Conservation (phyloP, 2,888 invertebrate species). For the Sminthurides aquaticus region DNA sequence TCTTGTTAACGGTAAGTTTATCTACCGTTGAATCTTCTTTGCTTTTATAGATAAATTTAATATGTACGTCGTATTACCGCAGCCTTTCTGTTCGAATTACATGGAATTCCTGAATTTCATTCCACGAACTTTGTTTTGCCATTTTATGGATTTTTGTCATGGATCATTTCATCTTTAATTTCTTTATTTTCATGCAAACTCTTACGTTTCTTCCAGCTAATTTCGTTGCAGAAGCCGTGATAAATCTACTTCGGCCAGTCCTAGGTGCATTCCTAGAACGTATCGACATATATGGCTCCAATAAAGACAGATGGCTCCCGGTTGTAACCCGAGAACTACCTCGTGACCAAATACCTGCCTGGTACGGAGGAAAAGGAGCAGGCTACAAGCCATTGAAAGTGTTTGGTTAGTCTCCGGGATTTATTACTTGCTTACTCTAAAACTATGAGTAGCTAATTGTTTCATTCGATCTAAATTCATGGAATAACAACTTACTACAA, state of each 20-base stretch:
- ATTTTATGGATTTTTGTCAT: too few species aligned
- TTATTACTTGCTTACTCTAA: neutral
- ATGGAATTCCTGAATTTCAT: too few species aligned
- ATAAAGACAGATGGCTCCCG: conserved; percentile 1
- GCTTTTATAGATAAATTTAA: too few species aligned
- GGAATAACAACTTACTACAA: too few species aligned
- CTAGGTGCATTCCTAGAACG: neutral
- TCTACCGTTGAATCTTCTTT: too few species aligned
- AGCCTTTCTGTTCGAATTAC: too few species aligned
- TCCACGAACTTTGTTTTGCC: too few species aligned
- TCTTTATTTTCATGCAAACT: too few species aligned
- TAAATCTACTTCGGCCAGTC: neutral
- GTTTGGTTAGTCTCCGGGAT: neutral
- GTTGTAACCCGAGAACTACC: neutral
- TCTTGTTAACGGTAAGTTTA: neutral
- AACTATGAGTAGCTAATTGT: neutral
- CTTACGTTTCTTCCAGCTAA: neutral
- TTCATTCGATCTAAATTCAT: too few species aligned
- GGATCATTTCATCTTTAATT: too few species aligned
- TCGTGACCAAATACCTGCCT: neutral
- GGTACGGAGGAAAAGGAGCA: neutral
- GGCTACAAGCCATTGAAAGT: conserved; percentile 3
- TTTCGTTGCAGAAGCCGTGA: neutral
- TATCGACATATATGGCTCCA: neutral
- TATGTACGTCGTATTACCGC: too few species aligned